A percentile compares a stretch with the other conserved stretches of the same genome.
Conservation (phyloP, 1,140 invertebrate genomes). For the Megathymus violae region DNA sequence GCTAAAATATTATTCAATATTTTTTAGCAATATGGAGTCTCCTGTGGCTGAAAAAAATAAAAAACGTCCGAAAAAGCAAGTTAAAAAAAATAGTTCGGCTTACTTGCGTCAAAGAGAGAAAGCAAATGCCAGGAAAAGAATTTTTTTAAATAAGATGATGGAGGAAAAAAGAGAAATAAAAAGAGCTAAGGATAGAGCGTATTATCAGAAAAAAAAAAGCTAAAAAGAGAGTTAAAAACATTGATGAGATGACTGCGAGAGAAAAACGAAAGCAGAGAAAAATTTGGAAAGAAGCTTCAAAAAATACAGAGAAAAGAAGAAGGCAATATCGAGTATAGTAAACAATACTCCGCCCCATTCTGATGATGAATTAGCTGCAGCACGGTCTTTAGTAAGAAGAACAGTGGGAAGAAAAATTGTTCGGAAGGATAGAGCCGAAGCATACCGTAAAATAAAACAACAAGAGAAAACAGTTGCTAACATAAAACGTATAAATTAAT, state of each 20-base stretch:
- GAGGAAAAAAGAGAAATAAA: no score
- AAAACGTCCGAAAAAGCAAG: constrained; percentile 5
- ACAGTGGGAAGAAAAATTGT: constrained; percentile 22
- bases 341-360: constrained; percentile 23
- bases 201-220: constrained; percentile 28
- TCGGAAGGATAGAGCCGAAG: constrained; percentile 14
- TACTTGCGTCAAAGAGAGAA: no score
- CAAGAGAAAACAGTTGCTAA: constrained; percentile 15
- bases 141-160: no score
- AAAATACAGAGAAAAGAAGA: constrained; percentile 27
- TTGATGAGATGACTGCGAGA: constrained; percentile 16
- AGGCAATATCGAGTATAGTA: constrained; percentile 7
- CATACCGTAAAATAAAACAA: constrained; percentile 25
- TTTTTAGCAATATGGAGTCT: constrained; percentile 15
- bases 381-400: constrained; percentile 17
- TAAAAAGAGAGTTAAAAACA: constrained; percentile 7
- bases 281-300: constrained; percentile 23
- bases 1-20: constrained; percentile 8
- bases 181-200: constrained; percentile 18
- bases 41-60: constrained; percentile 10
- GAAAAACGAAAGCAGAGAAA: constrained; percentile 24
- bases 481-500: constrained; percentile 21
- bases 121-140: no score
- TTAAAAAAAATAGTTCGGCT: constrained; percentile 23
- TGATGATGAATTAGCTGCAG: constrained; percentile 18